A percentile compares a stretch with the other conserved stretches of the same genome.
Evolutionary conservation across 2,888 invertebrate species (phyloP).

Genomic region (Julus scanicus): DNA sequence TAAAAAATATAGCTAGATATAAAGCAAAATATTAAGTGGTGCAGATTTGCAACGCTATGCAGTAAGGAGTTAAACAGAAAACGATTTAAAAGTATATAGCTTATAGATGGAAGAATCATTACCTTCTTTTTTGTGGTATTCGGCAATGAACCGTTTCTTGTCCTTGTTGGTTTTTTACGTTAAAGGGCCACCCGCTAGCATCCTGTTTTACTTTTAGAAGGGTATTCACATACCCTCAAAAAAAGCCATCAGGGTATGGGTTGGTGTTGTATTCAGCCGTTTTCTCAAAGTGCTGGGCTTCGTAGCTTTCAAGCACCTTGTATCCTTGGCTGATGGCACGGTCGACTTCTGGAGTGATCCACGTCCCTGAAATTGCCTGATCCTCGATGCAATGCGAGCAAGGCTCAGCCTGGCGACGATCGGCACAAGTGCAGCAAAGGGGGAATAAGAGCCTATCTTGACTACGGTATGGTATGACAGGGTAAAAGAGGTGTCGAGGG

Average conservation of each 20-base stretch:
- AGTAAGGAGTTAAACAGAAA: too few relatives aligned
- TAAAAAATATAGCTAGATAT: too few relatives aligned
- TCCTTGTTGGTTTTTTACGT: neutral
- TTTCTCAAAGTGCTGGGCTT: constrained; percentile 45
- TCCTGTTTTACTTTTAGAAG: constrained; percentile 29
- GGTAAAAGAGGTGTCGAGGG: neutral
- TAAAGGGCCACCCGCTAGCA: constrained; percentile 8
- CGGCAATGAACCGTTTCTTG: neutral
- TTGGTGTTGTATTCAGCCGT: neutral
- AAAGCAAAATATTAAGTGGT: too few relatives aligned
- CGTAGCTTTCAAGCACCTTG: neutral
- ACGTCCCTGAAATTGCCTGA: neutral
- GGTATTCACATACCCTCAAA: constrained; percentile 38
- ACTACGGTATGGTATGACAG: neutral
- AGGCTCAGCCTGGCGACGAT: neutral
- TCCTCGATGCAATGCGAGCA: neutral
- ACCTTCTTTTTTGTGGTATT: constrained; percentile 47
- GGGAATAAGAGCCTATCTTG: constrained; percentile 31
- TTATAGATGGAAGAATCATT: neutral
- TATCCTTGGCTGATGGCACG: constrained; percentile 7
- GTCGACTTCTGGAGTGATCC: constrained; percentile 48
- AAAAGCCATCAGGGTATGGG: neutral
- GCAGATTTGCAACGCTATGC: too few relatives aligned
- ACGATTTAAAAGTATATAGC: neutral
- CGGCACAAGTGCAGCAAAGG: neutral